Conservation (phyloP, 2,797 vertebrate species). For the Melanotaenia pygmaea region DNA sequence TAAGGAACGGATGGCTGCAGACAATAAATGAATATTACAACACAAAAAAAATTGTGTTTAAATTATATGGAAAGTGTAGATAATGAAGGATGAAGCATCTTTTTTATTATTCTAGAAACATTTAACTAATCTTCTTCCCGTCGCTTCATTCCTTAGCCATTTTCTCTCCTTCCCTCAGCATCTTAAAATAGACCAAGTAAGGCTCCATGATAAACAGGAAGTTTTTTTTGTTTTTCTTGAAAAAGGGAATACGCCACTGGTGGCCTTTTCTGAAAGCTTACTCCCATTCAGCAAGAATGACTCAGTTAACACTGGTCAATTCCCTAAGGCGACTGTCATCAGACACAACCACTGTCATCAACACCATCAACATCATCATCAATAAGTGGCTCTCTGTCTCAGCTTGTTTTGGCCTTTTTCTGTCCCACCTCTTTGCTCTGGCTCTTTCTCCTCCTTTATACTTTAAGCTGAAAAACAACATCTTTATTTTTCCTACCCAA, state of each 20-base stretch:
- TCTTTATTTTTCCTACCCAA: slow-evolving; percentile 1
- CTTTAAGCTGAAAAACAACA: neutral
- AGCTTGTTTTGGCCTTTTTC: slow-evolving; percentile 20
- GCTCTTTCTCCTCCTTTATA: slow-evolving; percentile 11
- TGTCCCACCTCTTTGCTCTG: neutral
- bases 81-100: slow-evolving; percentile 7
- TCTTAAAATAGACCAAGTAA: slow-evolving; percentile 36
- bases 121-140: slow-evolving; percentile 19
- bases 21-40: slow-evolving; percentile 7
- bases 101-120: slow-evolving; percentile 17
- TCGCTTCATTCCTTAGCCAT: slow-evolving; percentile 17
- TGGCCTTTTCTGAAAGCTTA: slow-evolving; percentile 30
- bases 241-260: slow-evolving; percentile 37
- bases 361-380: slow-evolving; percentile 5
- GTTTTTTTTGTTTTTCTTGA: slow-evolving; percentile 30
- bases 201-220: slow-evolving; percentile 26
- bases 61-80: slow-evolving; percentile 1
- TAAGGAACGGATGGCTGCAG: slow-evolving; percentile 5
- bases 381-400: slow-evolving; percentile 26
- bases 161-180: slow-evolving; percentile 1
- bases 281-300: slow-evolving; percentile 43
- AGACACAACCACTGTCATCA: slow-evolving; percentile 12
- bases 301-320: slow-evolving; percentile 47
- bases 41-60: slow-evolving; percentile 8
- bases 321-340: slow-evolving; percentile 34